Evolutionary conservation across 2,113 vertebrate species (phyloP), one percentile per base, ranked within the genome.

Genomic region (Atractosteus spatula): DNA sequence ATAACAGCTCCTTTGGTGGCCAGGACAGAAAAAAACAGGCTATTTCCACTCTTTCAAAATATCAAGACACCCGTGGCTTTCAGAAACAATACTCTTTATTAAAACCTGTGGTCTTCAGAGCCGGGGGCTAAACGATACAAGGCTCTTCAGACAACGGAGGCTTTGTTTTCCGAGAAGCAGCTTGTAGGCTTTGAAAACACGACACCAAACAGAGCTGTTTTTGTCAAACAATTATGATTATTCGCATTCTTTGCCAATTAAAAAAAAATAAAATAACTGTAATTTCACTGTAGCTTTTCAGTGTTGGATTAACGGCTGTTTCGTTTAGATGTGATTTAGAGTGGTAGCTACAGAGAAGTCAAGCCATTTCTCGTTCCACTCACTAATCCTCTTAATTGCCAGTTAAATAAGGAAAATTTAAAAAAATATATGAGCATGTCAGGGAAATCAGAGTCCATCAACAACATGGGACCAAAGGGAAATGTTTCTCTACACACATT

Each of bases 251-350:
- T 51, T 51, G 47, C 5, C 5, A 51, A 51, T 51, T 51, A 51
- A 10, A 7, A 51, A 51, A 51, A 5, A 5, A 51, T 3, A 7
- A 51, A 10, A 51, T 10, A 5, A 7, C 47, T 51, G 47, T 51
- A 51, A 7, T 10, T 51, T 7, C 47, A 51, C 1, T 1, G 47
- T 51, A 51, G 5, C 5, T 51, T 7, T 51, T 5, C 10, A 85
- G 82, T 67, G 70, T 0, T 56, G 82, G 89, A 89, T 88, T 90
- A 90, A 79, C 69, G 63, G 78, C 72, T 29, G 83, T 82, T 81
- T 88, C 87, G 87, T 90, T 90, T 86, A 90, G 89, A 89, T 89
- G 87, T 76, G 79, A 89, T 89, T 86, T 83, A 59, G 74, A 51
- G 61, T 13, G 71, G 76, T 55, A 43, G 43, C 62, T 51, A 44